These are phyloP conservation scores for Chloroceryle amazona DNA, from an alignment of 2,797 vertebrate genomes.

Conservation along the genomic window DNA sequence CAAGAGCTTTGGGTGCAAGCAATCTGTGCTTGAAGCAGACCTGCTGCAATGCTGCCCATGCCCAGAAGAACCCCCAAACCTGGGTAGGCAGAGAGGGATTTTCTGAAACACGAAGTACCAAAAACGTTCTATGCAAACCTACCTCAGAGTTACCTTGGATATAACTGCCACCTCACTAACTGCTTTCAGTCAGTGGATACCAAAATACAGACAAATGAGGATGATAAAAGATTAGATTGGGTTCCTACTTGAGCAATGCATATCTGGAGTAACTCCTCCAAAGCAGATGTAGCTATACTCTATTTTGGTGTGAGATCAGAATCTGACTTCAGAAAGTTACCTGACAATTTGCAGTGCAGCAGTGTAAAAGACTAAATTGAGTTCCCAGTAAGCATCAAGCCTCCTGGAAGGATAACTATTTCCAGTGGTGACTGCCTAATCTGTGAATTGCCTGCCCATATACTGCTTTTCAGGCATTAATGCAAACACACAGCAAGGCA, in stretches of 20 bases:
- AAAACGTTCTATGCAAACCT: not conserved
- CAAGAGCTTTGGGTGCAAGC: not conserved
- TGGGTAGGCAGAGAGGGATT: not conserved
- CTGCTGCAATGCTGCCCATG: not conserved
- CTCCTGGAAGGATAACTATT: not conserved
- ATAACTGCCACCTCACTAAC: too few species aligned
- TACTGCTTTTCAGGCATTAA: not conserved
- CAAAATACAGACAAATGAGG: not conserved
- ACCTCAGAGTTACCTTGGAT: not conserved
- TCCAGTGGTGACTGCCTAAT: not conserved
- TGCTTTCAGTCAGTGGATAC: fast-evolving
- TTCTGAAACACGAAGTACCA: not conserved
- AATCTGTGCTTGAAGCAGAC: not conserved
- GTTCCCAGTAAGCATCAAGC: not conserved
- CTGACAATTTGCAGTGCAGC: not conserved
- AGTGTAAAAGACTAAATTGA: not conserved
- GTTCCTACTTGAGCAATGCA: not conserved
- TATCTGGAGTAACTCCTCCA: not conserved
- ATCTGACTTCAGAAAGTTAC: not conserved
- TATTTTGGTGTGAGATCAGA: not conserved
- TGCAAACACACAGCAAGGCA: not conserved
- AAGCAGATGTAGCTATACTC: not conserved
- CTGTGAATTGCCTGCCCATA: not conserved
- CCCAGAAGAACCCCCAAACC: not conserved
- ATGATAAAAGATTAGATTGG: not conserved